Evolutionary conservation across 2,888 invertebrate genomes (phyloP).

Genomic region (Bombylius major): DNA sequence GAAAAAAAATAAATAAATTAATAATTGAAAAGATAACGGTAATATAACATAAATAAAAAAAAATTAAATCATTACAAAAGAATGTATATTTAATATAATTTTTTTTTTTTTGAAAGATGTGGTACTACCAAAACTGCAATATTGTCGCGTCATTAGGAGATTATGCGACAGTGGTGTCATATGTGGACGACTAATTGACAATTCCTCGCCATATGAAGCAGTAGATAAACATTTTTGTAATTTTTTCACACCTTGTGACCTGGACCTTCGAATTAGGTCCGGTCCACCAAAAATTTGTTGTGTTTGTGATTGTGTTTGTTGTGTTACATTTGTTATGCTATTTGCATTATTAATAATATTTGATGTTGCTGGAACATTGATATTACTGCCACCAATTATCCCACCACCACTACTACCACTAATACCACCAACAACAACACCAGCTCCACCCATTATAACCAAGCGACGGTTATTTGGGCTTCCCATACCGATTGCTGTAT

Average conservation of each 20-base stretch:
- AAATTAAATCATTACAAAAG: not conserved
- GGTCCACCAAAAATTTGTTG: constrained; percentile 12
- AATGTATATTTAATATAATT: not conserved
- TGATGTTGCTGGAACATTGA: constrained; percentile 8
- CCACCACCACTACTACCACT: constrained; percentile 20
- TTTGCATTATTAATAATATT: not conserved
- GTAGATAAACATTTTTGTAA: constrained; percentile 86
- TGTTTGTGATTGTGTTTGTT: constrained; percentile 20
- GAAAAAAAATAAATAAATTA: constrained; percentile 10
- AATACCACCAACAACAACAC: constrained; percentile 20
- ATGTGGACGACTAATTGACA: constrained; percentile 32
- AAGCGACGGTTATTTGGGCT: constrained; percentile 19
- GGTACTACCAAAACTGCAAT: constrained; percentile 90
- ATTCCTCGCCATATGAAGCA: constrained; percentile 66
- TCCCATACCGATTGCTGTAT: constrained; percentile 22
- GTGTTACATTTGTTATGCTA: constrained; percentile 12
- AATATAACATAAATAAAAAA: not conserved
- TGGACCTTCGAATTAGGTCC: constrained; percentile 67
- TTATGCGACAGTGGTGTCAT: constrained; percentile 36
- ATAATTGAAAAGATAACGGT: not conserved
- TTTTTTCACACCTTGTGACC: constrained; percentile 91
- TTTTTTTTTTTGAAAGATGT: constrained; percentile 15
- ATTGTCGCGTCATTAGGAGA: constrained; percentile 77
- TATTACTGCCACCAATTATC: constrained; percentile 16
- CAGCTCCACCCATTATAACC: constrained; percentile 20